These are phyloP conservation scores for Laothoe populi DNA, from an alignment of 2,888 invertebrate species.

Conservation along the genomic window DNA sequence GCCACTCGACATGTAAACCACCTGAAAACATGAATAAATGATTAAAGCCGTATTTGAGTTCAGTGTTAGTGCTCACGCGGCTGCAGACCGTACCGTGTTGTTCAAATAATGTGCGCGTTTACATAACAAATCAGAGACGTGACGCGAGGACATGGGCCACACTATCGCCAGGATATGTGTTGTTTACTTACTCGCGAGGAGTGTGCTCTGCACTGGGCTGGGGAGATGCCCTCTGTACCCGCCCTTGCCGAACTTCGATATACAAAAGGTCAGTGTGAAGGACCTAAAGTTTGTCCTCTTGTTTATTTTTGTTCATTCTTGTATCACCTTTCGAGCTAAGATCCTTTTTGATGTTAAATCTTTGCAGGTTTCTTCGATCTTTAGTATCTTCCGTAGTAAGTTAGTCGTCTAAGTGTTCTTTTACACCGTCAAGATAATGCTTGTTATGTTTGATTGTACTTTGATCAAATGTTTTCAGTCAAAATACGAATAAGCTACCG, in stretches of 20 bases:
- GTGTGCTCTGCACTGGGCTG: slow-evolving; percentile 79
- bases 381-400: no score
- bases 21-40: slow-evolving; percentile 43
- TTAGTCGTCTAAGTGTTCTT: no score
- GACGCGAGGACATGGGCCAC: slow-evolving; percentile 66
- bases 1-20: slow-evolving; percentile 29
- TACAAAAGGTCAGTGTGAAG: slow-evolving; percentile 84
- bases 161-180: slow-evolving; percentile 33
- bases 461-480: no score
- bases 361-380: no score
- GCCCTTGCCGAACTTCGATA: slow-evolving; percentile 87
- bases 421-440: no score
- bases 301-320: slow-evolving; percentile 2
- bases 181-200: slow-evolving; percentile 54
- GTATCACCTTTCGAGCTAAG: neutral
- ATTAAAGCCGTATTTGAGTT: slow-evolving; percentile 34
- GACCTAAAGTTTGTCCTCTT: neutral
- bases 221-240: slow-evolving; percentile 89
- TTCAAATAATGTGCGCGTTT: slow-evolving; percentile 40
- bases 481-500: no score
- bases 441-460: no score
- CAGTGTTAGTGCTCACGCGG: slow-evolving; percentile 28
- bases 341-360: no score
- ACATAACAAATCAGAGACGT: slow-evolving; percentile 41
- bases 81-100: slow-evolving; percentile 30